Evolutionary conservation across 2,113 vertebrate species (phyloP), one percentile per base, ranked within the genome.

Genomic region (Corvus hawaiiensis): DNA sequence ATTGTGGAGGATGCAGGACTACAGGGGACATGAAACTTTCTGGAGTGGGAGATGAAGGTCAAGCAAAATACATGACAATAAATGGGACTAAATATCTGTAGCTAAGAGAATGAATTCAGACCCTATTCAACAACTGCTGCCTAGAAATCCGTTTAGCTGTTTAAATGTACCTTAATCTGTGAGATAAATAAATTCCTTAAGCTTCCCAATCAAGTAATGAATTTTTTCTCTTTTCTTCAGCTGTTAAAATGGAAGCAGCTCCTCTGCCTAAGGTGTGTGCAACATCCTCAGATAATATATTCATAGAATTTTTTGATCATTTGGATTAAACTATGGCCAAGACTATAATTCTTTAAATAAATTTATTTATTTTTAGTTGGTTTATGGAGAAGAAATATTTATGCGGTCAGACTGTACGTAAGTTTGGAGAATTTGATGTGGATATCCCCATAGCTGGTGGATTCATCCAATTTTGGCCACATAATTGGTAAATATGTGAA

Each of bases 151-250:
- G 52, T 61, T 56, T 33, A 52, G 5, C 14, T 87, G 16, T 52
- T 84, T 55, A 61, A 84, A 48, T 23, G 11, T 39, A 18, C 16
- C 24, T 61, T 52, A 27, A 54, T 5, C 41, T 30, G 19, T 44
- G 24, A 66, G 15, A 58, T 14, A 35, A 71, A 67, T 52, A 17
- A 5, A 37, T 28, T 80, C 17, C 6, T 26, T 35, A 10, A 44
- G 4, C 4, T 87, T 46, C 27, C 6, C 9, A 61, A 27, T 8
- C 2, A 58, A 59, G 1, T 16, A 0, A 77, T n/a, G 21, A 4
- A 1, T 44, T 56, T 66, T 78, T 87, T 61, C 9, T 74, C 2
- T 26, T 61, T 90, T 87, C 44, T 59, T 73, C 63, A 5, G 30
- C 11, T 68, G 35, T 10, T 56, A 28, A 80, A 91, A 81, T 32